Evolutionary conservation across 2,888 invertebrate genomes (phyloP), one percentile per base, ranked within the genome.

Genomic region (Brachyopa scutellaris): DNA sequence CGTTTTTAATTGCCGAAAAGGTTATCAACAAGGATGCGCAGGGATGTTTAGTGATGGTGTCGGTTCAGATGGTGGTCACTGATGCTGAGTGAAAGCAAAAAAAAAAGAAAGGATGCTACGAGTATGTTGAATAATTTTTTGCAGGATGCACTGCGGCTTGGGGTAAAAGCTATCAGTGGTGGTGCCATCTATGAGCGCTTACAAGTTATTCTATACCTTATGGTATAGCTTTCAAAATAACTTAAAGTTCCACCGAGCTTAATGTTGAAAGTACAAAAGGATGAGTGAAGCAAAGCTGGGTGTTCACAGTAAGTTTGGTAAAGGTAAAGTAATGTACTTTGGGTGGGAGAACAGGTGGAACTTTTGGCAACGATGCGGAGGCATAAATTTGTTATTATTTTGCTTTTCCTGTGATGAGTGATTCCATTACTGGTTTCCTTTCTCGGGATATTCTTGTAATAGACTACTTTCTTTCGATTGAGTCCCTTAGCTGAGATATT

Each of bases 1-100:
- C 77, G 70, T 77, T 72, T 45, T 29, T 82, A 82, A 82, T 82
- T 82, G 82, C 61, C 59, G 7, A 61, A 77, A 77, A 59, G 61
- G 59, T 59, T 61, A 70, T 59, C 62, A 62, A 26, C 53, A 61
- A 40, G 45, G 33, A 64, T 23, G 45, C 11, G 53, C 7, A 19
- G 11, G 29, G 13, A 40, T 11, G 33, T 15, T 26, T 51, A 26
- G 59, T n/a, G n/a, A 38, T 47, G 31, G 59, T 66, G 15, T 13
- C 26, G n/a, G 53, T 13, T 40, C 23, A 55, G 38, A 31, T 47
- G 59, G 49, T 74, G 51, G 62, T 15, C 40, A 19, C 51, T 31
- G 61, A 42, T 26, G 69, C 76, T 33, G 21, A 49, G 57, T 23
- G 19, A 6, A 42, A 66, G 26, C n/a, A 11, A 19, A 13, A 66